These are phyloP conservation scores for Drosophila biarmipes DNA, from an alignment of 1,140 invertebrate species.

Conservation along the genomic window DNA sequence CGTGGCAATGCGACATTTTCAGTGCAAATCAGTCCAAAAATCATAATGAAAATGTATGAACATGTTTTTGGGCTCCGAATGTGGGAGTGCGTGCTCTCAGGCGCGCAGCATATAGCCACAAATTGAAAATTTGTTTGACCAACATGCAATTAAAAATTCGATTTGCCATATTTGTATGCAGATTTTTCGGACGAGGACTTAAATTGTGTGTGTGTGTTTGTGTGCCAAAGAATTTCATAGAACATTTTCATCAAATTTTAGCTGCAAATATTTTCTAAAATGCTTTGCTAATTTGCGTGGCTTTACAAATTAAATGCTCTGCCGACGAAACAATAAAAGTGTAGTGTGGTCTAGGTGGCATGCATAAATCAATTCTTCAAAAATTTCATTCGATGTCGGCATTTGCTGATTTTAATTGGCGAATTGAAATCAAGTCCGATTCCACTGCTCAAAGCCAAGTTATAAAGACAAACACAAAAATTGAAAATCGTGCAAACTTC, in stretches of 20 bases:
- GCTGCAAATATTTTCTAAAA: slow-evolving; percentile 4
- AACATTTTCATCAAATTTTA: slow-evolving; percentile 25
- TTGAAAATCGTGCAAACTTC: slow-evolving; percentile 64
- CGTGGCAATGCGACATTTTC: slow-evolving; percentile 7
- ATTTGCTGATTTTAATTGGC: slow-evolving; percentile 18
- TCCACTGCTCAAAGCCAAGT: slow-evolving; percentile 7
- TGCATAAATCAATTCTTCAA: slow-evolving; percentile 40
- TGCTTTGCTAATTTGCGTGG: slow-evolving; percentile 33
- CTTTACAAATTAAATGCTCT: slow-evolving; percentile 16
- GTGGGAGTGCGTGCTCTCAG: not conserved
- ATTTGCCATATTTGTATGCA: slow-evolving; percentile 51
- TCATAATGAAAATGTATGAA: slow-evolving; percentile 41
- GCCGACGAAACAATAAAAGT: slow-evolving; percentile 24
- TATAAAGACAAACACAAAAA: slow-evolving; percentile 27
- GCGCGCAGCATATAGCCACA: slow-evolving; percentile 27
- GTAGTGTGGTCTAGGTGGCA: slow-evolving; percentile 20
- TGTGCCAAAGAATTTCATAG: slow-evolving; percentile 2
- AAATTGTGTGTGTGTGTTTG: not conserved
- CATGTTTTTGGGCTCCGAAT: slow-evolving; percentile 1
- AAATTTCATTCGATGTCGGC: slow-evolving; percentile 32
- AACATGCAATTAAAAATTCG: slow-evolving; percentile 57
- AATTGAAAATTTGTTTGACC: slow-evolving; percentile 56
- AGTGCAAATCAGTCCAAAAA: slow-evolving; percentile 24
- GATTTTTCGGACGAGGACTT: slow-evolving; percentile 21
- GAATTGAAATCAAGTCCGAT: slow-evolving; percentile 32